Base-by-base conservation (phyloP, 1,140 invertebrate genomes). In the Zaprionus kolodkinae region DNA sequence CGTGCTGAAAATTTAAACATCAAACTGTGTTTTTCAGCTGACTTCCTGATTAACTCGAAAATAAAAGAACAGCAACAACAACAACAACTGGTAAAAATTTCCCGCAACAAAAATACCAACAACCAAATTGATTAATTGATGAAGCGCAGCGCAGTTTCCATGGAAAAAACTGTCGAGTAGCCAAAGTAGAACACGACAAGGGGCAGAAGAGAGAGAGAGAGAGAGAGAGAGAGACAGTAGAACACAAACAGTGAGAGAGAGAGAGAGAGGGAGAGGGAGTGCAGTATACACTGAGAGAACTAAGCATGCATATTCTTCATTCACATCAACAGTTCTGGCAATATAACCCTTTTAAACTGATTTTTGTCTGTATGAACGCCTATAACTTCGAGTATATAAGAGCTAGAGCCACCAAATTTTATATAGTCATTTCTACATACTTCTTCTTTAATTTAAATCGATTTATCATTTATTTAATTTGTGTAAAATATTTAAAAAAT, bases 1-100 rank as follows among this genome's bases (percentile, higher is more conserved):
- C 70, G 79, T 70, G 57, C 69, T 70, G 72, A 82, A 78, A 85
- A 79, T 86, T 86, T 77, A 82, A 87, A 86, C 82, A 86, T 87
- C 72, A 87, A 86, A 86, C 63, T 75, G 65, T 72, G 55, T 56
- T 68, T 68, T 71, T 40, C 61, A 71, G 60, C 84, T 76, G 72
- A 87, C 84, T 87, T 87, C 83, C 83, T 87, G 83, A 87, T 87
- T 87, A 87, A 88, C 76, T 82, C 66, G 84, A 87, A 86, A 67
- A 68, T 62, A 68, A 27, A 67, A 73, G 13, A 59, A 54, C 40
- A 64, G 43, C 64, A 59, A 55, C 65, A 76, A 72, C 48, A 55
- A 10, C 21, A 60, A 48, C 38, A 63, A 63, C 17, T 43, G n/a
- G 40, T 25, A 17, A 63, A 60, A 56, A 76, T 71, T 61, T 61